Conservation (phyloP, 2,888 invertebrate species). For the Microdon myrmicae region DNA sequence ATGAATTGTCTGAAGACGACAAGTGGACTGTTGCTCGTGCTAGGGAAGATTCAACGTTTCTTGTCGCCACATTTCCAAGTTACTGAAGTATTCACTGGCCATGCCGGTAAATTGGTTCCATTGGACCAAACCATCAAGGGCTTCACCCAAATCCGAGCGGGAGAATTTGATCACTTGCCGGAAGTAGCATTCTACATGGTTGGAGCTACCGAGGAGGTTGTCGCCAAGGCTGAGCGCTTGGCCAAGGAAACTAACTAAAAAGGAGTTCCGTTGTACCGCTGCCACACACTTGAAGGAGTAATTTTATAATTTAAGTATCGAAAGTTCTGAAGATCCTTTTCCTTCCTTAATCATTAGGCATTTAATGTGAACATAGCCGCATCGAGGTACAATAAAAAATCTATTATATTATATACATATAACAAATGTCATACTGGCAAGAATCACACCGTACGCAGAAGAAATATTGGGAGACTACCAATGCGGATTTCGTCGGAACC, state of each 20-base stretch:
- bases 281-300: slow-evolving; percentile 42
- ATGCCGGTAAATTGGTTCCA: slow-evolving; percentile 89
- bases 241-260: slow-evolving; percentile 60
- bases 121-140: slow-evolving; percentile 88
- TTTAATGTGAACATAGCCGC: slow-evolving; percentile 48
- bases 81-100: slow-evolving; percentile 94
- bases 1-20: slow-evolving; percentile 94
- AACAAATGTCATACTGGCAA: too few relatives aligned
- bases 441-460: too few relatives aligned
- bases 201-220: slow-evolving; percentile 90
- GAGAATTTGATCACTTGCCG: slow-evolving; percentile 90
- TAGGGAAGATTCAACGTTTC: slow-evolving; percentile 92
- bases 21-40: slow-evolving; percentile 93
- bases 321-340: slow-evolving; percentile 43
- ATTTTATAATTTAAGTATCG: slow-evolving; percentile 46
- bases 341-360: slow-evolving; percentile 51
- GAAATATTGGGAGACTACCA: too few relatives aligned
- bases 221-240: slow-evolving; percentile 78
- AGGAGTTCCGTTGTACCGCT: slow-evolving; percentile 13
- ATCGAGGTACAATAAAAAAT: too few relatives aligned
- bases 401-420: too few relatives aligned
- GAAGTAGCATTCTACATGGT: slow-evolving; percentile 98
- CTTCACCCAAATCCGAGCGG: slow-evolving; percentile 83
- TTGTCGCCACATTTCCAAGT: slow-evolving; percentile 93
- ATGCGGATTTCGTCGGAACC: too few relatives aligned